Base-by-base conservation (phyloP, 2,888 invertebrate genomes). In the Calliphora vomitoria region DNA sequence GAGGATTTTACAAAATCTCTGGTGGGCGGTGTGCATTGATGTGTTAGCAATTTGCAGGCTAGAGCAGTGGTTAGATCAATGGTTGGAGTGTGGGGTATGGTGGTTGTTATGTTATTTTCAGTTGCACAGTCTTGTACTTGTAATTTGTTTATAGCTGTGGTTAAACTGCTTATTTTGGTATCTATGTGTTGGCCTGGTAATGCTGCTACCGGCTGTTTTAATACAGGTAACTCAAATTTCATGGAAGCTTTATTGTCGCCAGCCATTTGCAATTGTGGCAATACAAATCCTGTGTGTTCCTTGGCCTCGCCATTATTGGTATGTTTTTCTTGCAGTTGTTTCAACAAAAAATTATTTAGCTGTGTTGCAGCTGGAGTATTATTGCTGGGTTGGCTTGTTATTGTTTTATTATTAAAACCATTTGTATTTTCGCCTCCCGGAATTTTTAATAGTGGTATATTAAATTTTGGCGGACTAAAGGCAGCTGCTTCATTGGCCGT, bases 31-130 rank as follows among this genome's bases (percentile, higher is more conserved):
- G 89, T 85, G 50, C 89, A 89, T 0, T 82, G 90, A 82, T 89
- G 82, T n/a, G 78, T 53, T 55, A 82, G 47, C 10, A 78, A 79
- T 25, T 64, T 86, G 0, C 75, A 83, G 75, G 92, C 92, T 2
- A 93, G 85, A 3, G 93, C 91, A 4, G 89, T 71, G 10, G 92
- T 91, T 74, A 93, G 83, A 86, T 93, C 93, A 20, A 93, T 93
- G 44, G 10, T 44, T 13, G 44, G 4, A 0, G 4, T 44, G 44
- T 44, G 11, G 11, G 44, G 11, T 11, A 13, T 10, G 13, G 3
- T 10, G 13, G 3, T 11, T 11, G 13, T 44, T 13, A 44, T 4
- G 4, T 44, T 10, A 10, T 10, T 89, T 82, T 10, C 38, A 20
- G 55, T 10, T 44, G 53, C 13, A 11, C 47, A 13, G 31, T 80